Percentiles rank a stretch among this genome's conserved stretches.
These are phyloP conservation scores for Cephonodes hylas DNA, from an alignment of 2,888 invertebrate species.

Conservation along the genomic window DNA sequence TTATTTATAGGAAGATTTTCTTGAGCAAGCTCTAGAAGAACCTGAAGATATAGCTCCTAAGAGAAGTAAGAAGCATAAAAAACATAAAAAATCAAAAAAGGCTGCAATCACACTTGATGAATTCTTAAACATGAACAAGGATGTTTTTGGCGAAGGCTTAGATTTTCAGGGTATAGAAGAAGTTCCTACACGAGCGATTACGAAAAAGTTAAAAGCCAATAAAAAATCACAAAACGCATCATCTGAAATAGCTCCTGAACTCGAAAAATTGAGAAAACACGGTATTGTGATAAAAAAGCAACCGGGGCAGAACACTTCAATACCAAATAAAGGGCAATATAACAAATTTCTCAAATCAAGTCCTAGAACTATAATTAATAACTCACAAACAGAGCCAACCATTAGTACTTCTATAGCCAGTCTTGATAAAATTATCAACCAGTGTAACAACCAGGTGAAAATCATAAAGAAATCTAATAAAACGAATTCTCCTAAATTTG, in stretches of 20 bases:
- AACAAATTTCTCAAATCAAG: conserved; percentile 15
- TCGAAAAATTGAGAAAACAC: conserved; percentile 66
- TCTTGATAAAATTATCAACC: conserved; percentile 62
- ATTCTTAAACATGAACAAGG: conserved; percentile 75
- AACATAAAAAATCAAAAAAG: conserved; percentile 73
- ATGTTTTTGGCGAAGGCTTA: conserved; percentile 73
- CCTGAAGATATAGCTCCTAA: conserved; percentile 44
- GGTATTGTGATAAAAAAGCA: conserved; percentile 69
- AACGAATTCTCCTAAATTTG: conserved; percentile 11
- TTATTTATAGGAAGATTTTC: conserved; percentile 60
- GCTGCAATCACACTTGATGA: conserved; percentile 72
- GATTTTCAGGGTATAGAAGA: conserved; percentile 73
- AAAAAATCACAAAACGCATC: conserved; percentile 41
- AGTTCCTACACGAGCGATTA: conserved; percentile 64
- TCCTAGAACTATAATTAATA: conserved; percentile 12
- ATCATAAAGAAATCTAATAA: conserved; percentile 55
- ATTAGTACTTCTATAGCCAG: conserved; percentile 54
- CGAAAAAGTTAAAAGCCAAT: conserved; percentile 54
- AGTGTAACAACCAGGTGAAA: conserved; percentile 69
- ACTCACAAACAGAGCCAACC: conserved; percentile 3
- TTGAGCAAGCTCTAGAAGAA: conserved; percentile 62
- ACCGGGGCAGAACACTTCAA: conserved; percentile 19
- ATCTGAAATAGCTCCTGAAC: conserved; percentile 46
- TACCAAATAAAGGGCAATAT: conserved; percentile 12
- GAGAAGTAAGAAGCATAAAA: conserved; percentile 69